Conservation (phyloP, 2,888 invertebrate species). For the Auanema sp. region DNA sequence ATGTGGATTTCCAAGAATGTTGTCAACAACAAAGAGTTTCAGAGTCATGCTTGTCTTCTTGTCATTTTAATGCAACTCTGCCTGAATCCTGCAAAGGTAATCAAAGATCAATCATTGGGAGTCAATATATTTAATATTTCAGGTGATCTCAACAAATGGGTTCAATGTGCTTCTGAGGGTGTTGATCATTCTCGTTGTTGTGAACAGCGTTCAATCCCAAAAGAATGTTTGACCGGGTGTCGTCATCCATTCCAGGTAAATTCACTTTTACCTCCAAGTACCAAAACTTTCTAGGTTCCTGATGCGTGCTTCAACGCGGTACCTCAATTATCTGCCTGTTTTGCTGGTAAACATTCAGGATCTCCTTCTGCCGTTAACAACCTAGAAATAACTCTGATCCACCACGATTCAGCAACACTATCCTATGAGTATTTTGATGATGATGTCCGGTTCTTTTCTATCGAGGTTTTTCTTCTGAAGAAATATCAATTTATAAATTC, state of each 20-base stretch:
- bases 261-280: too few relatives aligned
- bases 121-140: neutral
- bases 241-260: slow-evolving; percentile 43
- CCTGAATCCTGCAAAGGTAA: slow-evolving; percentile 23
- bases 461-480: slow-evolving; percentile 16
- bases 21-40: slow-evolving; percentile 40
- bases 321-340: slow-evolving; percentile 27
- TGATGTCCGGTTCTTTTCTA: slow-evolving; percentile 24
- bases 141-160: slow-evolving; percentile 38
- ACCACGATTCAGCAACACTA: slow-evolving; percentile 28
- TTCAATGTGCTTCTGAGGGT: slow-evolving; percentile 48
- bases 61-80: slow-evolving; percentile 37
- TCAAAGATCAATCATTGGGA: neutral
- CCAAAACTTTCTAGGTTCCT: slow-evolving; percentile 17
- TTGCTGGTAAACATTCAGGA: slow-evolving; percentile 20
- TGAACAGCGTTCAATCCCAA: slow-evolving; percentile 28
- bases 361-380: slow-evolving; percentile 24
- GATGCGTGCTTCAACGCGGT: slow-evolving; percentile 27
- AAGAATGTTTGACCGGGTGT: slow-evolving; percentile 42
- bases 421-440: slow-evolving; percentile 38
- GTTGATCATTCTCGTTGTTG: slow-evolving; percentile 51
- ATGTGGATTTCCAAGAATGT: slow-evolving; percentile 34
- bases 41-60: slow-evolving; percentile 26
- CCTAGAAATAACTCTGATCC: slow-evolving; percentile 32
- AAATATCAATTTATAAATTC: neutral